Percentiles rank a stretch among this genome's conserved stretches.
Evolutionary conservation across 2,113 vertebrate genomes (phyloP).

Genomic region (Tachuris rubrigastra): DNA sequence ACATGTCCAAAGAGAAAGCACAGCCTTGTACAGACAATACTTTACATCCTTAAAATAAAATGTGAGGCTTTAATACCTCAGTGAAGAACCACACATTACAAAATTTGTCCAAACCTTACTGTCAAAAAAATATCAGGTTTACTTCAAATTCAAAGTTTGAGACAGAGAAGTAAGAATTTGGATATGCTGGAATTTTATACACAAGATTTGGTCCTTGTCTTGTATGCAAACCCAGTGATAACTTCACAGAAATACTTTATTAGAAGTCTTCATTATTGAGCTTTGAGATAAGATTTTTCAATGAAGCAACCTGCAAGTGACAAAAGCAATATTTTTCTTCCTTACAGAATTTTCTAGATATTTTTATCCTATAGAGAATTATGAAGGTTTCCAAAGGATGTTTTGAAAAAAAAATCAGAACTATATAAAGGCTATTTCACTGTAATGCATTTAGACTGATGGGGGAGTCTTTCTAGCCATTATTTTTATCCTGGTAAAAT

Average conservation of each 20-base stretch:
- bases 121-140: neutral
- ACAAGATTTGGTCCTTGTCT: neutral
- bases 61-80: neutral
- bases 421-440: neutral
- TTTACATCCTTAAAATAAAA: neutral
- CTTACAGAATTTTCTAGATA: neutral
- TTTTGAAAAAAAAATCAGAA: neutral
- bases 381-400: neutral
- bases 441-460: neutral
- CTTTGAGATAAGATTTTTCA: neutral
- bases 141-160: neutral
- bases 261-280: neutral
- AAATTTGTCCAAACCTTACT: neutral
- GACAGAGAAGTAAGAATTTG: neutral
- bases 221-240: neutral
- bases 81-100: neutral
- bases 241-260: neutral
- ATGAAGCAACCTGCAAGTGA: neutral
- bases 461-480: neutral
- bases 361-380: neutral
- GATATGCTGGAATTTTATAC: neutral
- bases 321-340: neutral
- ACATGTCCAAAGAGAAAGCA: neutral
- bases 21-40: neutral
- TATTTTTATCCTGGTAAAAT: neutral